Evolutionary conservation across 2,113 vertebrate species (phyloP), one percentile per base, ranked within the genome.

Genomic region (Panthera leo): DNA sequence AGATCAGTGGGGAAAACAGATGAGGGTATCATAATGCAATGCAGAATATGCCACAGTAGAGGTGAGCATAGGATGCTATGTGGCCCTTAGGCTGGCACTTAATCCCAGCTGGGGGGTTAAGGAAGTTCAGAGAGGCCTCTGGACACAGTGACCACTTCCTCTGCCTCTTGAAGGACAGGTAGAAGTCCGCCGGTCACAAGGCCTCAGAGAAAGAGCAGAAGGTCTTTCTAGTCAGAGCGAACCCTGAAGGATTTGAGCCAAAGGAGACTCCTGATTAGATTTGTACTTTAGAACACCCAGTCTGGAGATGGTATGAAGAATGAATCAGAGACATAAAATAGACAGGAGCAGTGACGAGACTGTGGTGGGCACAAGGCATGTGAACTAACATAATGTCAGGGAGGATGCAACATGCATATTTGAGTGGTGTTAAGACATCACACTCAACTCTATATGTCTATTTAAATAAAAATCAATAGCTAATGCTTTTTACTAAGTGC

Each of bases 241-340:
- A 42, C 36, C 42, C 21, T 34, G 21, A 65, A 85, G 29, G 21
- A 61, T 78, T 58, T 92, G 83, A 7, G n/a, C 73, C 42, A 63
- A 4, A 65, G 39, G 18, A 76, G 6, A 19, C 31, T 93, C n/a
- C 51, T 53, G 34, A 76, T 76, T 78, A 55, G 36, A 89, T 86
- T 11, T 86, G 16, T 83, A n/a, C 31, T 91, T 92, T 70, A 92
- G 87, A 78, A 80, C 91, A 51, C n/a, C 75, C 70, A 55, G n/a
- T 94, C 48, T 29, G 10, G 79, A 73, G 58, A 29, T 29, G 86
- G 27, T 4, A 15, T 48, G 75, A 92, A 73, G 68, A 87, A 94
- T 79, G 34, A 73, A 92, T 83, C 34, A 67, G 75, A 65, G 29
- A 29, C 84, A 79, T 73, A 71, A 96, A 85, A 87, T 70, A 83